Base-by-base conservation (phyloP, 2,113 vertebrate species). In the Donacobius atricapilla region DNA sequence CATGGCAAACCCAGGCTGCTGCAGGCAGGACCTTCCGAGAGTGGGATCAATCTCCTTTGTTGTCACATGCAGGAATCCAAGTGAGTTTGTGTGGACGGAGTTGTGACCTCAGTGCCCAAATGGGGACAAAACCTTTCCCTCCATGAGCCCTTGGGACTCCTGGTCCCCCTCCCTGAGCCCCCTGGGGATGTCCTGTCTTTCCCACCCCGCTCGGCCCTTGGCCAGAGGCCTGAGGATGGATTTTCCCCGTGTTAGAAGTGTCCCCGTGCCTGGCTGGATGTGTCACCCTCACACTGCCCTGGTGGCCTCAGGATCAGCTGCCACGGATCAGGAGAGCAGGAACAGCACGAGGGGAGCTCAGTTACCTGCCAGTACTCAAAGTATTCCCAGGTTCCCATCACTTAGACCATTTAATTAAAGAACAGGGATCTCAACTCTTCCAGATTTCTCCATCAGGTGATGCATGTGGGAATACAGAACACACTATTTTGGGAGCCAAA, bases 221-320 rank as follows among this genome's bases (percentile, higher is more conserved):
- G 19, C 21, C n/a, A 40, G 15, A 1, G 54, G 6, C 15, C 10
- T 0, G 1, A 57, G 35, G 13, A 22, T 5, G n/a, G 71, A 45
- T 37, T 64, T 53, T 39, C 35, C 7, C 40, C 5, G 0, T 9
- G 7, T 42, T 13, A 6, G 40, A 12, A 45, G 4, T 56, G 40
- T 31, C n/a, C 27, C 50, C 8, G 4, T 63, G 13, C 53, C 57
- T 35, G 48, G 37, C n/a, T 85, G 66, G 45, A 31, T 69, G 35
- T 30, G 15, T 48, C 37, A 23, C n/a, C 0, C 0, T 56, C 54
- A 15, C 39, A 10, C 7, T 16, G 15, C 42, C 50, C 33, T 8
- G 9, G 11, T 33, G 45, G 12, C 12, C 48, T 51, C 17, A 37
- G 44, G 22, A 63, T 15, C 19, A 73, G 47, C 31, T 73, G 40